These are phyloP conservation scores for Tridacna gigas DNA, from an alignment of 2,888 invertebrate genomes.

Conservation along the genomic window DNA sequence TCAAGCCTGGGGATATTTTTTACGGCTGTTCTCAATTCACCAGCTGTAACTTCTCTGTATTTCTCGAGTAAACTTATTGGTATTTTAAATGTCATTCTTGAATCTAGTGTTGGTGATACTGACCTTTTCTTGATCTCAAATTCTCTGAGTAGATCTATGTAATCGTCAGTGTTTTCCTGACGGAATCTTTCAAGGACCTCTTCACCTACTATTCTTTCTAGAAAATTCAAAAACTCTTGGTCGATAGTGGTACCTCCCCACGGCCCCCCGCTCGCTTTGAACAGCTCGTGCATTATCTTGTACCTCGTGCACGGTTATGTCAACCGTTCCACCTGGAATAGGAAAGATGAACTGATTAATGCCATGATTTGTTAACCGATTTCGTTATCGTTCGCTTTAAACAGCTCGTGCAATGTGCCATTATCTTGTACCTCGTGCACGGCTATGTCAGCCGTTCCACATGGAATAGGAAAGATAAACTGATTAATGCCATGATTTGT, in stretches of 20 bases:
- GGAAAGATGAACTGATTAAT: no score
- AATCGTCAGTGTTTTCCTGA: conserved; percentile 31
- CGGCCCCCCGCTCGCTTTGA: conserved; percentile 43
- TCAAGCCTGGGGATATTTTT: background rate
- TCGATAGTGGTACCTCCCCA: conserved; percentile 52
- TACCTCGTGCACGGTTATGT: conserved; percentile 46
- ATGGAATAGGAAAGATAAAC: no score
- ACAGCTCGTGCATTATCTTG: conserved; percentile 30
- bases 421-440: no score
- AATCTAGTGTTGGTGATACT: conserved; percentile 33
- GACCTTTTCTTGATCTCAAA: conserved; percentile 48
- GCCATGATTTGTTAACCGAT: no score
- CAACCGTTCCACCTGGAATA: conserved; percentile 46
- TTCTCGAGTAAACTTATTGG: conserved; percentile 41
- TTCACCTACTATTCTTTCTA: conserved; percentile 23
- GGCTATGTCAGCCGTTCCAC: no score
- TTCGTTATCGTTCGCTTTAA: no score
- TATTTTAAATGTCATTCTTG: conserved; percentile 44
- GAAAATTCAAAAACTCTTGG: conserved; percentile 38
- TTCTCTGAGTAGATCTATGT: conserved; percentile 41
- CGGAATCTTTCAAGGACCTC: conserved; percentile 29
- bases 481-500: no score
- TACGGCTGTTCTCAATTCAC: conserved; percentile 34
- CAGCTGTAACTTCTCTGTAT: conserved; percentile 36
- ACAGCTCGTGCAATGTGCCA: no score